These are phyloP conservation scores for Stenotaenia linearis DNA, from an alignment of 2,888 invertebrate genomes.

Conservation along the genomic window DNA sequence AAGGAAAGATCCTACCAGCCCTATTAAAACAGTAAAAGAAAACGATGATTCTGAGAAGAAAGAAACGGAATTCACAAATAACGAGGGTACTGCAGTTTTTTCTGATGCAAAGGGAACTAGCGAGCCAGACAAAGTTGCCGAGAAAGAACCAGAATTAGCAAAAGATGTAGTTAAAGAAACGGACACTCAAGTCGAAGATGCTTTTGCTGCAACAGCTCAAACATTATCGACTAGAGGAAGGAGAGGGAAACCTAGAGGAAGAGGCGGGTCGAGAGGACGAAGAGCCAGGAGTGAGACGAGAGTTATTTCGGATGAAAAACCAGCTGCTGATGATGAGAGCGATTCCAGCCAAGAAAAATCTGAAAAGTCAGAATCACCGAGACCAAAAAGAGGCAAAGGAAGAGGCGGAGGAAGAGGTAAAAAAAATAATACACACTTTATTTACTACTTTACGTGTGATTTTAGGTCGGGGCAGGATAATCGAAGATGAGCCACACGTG, in stretches of 20 bases:
- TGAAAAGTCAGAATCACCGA: conserved; percentile 34
- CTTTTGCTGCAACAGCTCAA: neutral
- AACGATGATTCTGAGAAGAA: conserved; percentile 38
- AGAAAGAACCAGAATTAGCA: neutral
- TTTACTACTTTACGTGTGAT: neutral
- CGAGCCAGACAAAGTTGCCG: neutral
- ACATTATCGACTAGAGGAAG: neutral
- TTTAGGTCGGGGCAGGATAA: conserved; percentile 35
- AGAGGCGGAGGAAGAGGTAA: conserved; percentile 35
- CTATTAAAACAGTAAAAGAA: conserved; percentile 38
- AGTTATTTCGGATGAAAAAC: neutral
- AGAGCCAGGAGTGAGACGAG: conserved; percentile 22
- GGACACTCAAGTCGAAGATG: neutral
- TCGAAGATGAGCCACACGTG: neutral
- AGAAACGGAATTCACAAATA: no score
- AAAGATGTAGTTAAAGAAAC: neutral
- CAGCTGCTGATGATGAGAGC: neutral
- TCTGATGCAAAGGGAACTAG: neutral
- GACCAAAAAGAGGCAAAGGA: conserved; percentile 36
- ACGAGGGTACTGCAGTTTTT: neutral
- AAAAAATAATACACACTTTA: neutral
- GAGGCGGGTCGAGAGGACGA: conserved; percentile 26
- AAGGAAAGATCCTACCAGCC: no score
- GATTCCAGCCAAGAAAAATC: conserved; percentile 38
- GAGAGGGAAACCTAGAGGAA: conserved; percentile 28